Base-by-base conservation (phyloP, 92 coral and sea anemone genomes). In the Palythoa grandis region DNA sequence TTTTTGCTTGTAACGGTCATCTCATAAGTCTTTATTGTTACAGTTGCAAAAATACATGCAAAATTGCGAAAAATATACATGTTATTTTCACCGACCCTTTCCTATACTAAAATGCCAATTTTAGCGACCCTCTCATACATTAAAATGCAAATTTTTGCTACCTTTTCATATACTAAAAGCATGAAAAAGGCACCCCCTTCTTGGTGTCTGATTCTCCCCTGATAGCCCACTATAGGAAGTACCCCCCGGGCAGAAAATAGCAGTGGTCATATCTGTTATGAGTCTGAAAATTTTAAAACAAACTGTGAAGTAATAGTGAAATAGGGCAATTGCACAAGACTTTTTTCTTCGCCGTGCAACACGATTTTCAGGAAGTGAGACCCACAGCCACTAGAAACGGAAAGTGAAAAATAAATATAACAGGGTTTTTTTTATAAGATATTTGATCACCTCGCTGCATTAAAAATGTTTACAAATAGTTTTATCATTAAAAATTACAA, bases 321-420 rank as follows among this genome's bases (percentile, higher is more conserved):
- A 70, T 29, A 70, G 52, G 17, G 75, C 75, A 29, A 70, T 16
- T 70, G 75, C 15, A 70, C 52, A 70, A 70, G 75, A 37, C 75
- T 29, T 70, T 70, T n/a, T 38, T 70, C 75, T 37, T 70, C 17
- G 75, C 50, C 75, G 50, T 70, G 75, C 75, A 70, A 70, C 47
- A 70, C 50, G 17, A 63, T 63, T 63, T 70, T 70, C 50, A 70
- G 75, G 75, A 39, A 70, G 35, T 70, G n/a, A 70, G 75, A 70
- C 75, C 75, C 75, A 70, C 50, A 70, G 75, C 75, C 75, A 70
- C 75, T 70, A 70, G 75, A 70, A 70, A 70, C 75, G 50, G 75
- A 35, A 29, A 70, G 75, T 70, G 6, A 16, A 70, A 70, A 70
- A 37, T 29, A 70, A 25, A 70, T 14, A 63, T 63, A 63, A 63